Conservation (phyloP, 2,113 vertebrate species). For the Zosterops lateralis region DNA sequence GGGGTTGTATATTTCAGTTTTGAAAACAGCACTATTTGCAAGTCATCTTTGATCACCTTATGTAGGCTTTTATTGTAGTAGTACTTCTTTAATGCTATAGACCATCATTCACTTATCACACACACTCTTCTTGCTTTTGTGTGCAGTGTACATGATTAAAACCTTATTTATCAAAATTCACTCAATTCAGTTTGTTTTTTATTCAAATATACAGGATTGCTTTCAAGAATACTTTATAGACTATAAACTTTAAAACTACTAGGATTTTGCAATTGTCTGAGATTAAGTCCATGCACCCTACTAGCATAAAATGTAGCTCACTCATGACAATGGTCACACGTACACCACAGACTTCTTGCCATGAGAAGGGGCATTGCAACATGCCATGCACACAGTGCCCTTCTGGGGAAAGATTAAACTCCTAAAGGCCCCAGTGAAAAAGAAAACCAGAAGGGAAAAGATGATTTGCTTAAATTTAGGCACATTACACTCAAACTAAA, state of each 20-base stretch:
- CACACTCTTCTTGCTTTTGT: background rate
- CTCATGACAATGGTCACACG: fast-evolving
- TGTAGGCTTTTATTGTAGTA: background rate
- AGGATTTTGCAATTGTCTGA: background rate
- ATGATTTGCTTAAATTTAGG: background rate
- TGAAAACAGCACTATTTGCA: background rate
- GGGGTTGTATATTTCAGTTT: background rate
- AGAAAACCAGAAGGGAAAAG: background rate
- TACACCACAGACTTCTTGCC: background rate
- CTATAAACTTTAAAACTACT: background rate
- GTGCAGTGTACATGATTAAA: background rate
- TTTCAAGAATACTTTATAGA: background rate
- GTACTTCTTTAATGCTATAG: background rate
- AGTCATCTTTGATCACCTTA: background rate
- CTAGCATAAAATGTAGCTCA: background rate
- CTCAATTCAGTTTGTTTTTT: background rate
- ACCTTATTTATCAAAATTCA: background rate
- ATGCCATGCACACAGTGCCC: background rate
- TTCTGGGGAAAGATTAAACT: background rate
- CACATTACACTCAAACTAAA: background rate
- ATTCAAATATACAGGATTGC: background rate
- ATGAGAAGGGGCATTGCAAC: background rate
- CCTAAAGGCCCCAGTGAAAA: background rate
- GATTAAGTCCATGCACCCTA: background rate
- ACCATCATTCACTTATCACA: background rate